Evolutionary conservation across 2,797 vertebrate genomes (phyloP), one percentile per base, ranked within the genome.

Genomic region (Capromys pilorides): DNA sequence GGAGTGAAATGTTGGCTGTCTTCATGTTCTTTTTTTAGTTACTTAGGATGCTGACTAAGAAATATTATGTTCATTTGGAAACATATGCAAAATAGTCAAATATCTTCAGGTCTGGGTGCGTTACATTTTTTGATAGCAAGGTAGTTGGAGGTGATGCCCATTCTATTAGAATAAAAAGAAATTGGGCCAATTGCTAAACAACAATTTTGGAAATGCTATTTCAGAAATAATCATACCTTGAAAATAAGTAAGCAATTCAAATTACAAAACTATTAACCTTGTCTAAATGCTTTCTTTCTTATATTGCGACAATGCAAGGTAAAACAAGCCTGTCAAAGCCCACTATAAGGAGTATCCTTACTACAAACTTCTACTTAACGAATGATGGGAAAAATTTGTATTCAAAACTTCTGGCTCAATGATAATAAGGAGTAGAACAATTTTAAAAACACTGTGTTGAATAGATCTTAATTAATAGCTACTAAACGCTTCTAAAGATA

Each of bases 11-110:
- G 36, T 88, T 86, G n/a, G 18, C 66, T 57, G 39, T 45, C 54
- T 86, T 36, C 77, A 79, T 87, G 86, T 86, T 77, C 41, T 94
- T 91, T 41, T 97, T 94, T 97, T 67, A 90, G 71, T 83, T 91
- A 26, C 86, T 88, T 91, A 64, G 90, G 94, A 61, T 33, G 49
- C 77, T 66, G 86, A 69, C 57, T 97, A 67, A 54, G 61, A 96
- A 97, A 96, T 86, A 96, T 21, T 2, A 31, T 39, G 21, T n/a
- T 82, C 82, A 84, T 81, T 95, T 79, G 95, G 89, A 97, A 96
- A 87, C 73, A 36, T 88, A 96, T 61, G 91, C 62, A 97, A 96
- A 97, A 96, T 66, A 94, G 93, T 49, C 92, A 39, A 96, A 83
- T 51, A 90, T 92, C 62, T 26, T 6, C 26, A 86, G 41, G 28